Conservation (phyloP, 2,888 invertebrate species). For the Brenthis ino region DNA sequence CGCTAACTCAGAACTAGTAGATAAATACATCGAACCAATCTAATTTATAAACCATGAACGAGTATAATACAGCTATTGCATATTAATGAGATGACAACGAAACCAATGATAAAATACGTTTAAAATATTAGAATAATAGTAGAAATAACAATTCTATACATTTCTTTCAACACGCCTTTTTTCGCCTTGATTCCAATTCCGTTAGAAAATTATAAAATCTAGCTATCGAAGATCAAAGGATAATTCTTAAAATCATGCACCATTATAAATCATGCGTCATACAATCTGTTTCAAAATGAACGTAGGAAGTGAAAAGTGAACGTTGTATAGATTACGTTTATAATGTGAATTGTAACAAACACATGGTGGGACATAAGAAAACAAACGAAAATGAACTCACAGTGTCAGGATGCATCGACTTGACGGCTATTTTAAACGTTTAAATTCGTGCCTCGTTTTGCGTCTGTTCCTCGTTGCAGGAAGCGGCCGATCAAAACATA, state of each 20-base stretch:
- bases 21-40: not conserved
- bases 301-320: conserved; percentile 25
- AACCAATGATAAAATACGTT: conserved; percentile 3
- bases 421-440: conserved; percentile 64
- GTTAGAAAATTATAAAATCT: not conserved
- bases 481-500: conserved; percentile 62
- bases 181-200: not conserved
- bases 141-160: conserved; percentile 6
- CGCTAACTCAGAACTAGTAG: not conserved
- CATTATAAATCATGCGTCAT: conserved; percentile 23
- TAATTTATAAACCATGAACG: conserved; percentile 13
- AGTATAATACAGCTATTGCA: conserved; percentile 18
- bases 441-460: conserved; percentile 51
- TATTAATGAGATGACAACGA: conserved; percentile 15
- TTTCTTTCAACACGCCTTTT: conserved; percentile 4
- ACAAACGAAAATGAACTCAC: conserved; percentile 51
- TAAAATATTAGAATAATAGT: not conserved
- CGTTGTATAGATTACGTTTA: conserved; percentile 22
- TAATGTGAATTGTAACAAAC: conserved; percentile 28
- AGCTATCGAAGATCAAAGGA: conserved; percentile 14
- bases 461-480: conserved; percentile 63
- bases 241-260: conserved; percentile 7
- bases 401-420: conserved; percentile 43
- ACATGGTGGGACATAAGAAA: conserved; percentile 30
- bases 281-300: conserved; percentile 23